phyloP scores from a whole-genome alignment of 2,797 vertebrate species.

The Sebastes jordani region DNA sequence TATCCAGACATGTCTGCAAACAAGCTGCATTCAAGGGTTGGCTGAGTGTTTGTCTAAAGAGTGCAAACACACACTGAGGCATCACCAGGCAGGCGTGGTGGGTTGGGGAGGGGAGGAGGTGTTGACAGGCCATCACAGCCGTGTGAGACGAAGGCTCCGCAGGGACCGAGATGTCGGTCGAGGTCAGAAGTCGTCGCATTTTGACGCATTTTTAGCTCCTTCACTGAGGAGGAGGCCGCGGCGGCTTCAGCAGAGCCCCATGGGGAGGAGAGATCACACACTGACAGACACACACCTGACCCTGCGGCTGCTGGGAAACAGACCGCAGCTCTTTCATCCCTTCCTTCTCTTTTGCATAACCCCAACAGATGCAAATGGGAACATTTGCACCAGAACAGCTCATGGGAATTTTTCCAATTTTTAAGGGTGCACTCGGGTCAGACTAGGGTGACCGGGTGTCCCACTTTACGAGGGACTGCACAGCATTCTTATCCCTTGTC shows the following conservation, averaged over 20 bases:
- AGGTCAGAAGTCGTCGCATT: slow-evolving; percentile 54
- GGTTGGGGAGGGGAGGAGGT: neutral
- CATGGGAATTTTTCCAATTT: neutral
- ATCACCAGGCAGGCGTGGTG: neutral
- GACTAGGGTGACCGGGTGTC: no score
- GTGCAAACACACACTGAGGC: slow-evolving; percentile 47
- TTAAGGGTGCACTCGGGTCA: neutral
- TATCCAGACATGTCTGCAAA: slow-evolving; percentile 57
- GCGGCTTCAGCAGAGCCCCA: neutral
- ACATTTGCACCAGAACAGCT: neutral
- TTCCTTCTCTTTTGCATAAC: neutral
- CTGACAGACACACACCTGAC: slow-evolving; percentile 51
- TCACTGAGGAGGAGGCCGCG: neutral
- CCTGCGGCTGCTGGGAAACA: neutral
- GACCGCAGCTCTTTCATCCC: neutral
- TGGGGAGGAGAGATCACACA: slow-evolving; percentile 27
- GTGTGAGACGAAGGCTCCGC: slow-evolving; percentile 42
- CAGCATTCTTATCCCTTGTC: no score
- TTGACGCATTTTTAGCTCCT: slow-evolving; percentile 42
- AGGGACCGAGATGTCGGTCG: slow-evolving; percentile 37
- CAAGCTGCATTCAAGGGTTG: slow-evolving; percentile 48
- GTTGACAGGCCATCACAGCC: slow-evolving; percentile 70
- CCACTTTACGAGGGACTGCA: no score
- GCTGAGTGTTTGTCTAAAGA: slow-evolving; percentile 21
- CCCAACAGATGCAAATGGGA: neutral